phyloP scores from a whole-genome alignment of 2,888 invertebrate species.

The Callimorpha dominula region DNA sequence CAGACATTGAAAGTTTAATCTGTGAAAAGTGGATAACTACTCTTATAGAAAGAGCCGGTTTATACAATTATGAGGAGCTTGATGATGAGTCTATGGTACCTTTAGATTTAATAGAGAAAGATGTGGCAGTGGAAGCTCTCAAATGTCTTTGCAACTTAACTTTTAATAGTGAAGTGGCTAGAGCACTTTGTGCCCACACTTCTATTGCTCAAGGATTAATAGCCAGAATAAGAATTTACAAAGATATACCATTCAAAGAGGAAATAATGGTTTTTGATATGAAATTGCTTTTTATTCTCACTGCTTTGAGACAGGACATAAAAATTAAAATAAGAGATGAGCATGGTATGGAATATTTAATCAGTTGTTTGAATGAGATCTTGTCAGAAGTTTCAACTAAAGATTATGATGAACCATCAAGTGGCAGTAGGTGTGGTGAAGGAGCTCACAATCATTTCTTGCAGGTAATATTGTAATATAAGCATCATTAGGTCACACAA shows the following conservation, averaged over 20 bases:
- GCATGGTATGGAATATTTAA: constrained; percentile 89
- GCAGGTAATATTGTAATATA: constrained; percentile 50
- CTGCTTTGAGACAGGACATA: constrained; percentile 92
- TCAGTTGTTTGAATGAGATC: constrained; percentile 89
- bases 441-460: constrained; percentile 60
- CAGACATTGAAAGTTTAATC: constrained; percentile 89
- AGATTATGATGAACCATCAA: constrained; percentile 56
- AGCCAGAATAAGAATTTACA: constrained; percentile 90
- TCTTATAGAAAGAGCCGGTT: constrained; percentile 89
- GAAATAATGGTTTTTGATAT: constrained; percentile 95
- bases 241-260: constrained; percentile 88
- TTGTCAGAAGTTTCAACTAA: constrained; percentile 74
- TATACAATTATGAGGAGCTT: constrained; percentile 78
- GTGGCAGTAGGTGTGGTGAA: constrained; percentile 55
- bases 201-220: constrained; percentile 90
- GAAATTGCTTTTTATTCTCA: constrained; percentile 95
- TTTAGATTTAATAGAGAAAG: constrained; percentile 77
- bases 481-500: too few species aligned
- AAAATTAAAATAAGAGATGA: constrained; percentile 89
- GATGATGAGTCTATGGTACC: constrained; percentile 70
- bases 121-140: constrained; percentile 91
- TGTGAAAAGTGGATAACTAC: constrained; percentile 89
- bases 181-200: constrained; percentile 85
- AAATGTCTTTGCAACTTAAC: constrained; percentile 96
- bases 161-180: constrained; percentile 88